Base-by-base conservation (phyloP, 2,888 invertebrate genomes). In the Tanypteryx hageni region DNA sequence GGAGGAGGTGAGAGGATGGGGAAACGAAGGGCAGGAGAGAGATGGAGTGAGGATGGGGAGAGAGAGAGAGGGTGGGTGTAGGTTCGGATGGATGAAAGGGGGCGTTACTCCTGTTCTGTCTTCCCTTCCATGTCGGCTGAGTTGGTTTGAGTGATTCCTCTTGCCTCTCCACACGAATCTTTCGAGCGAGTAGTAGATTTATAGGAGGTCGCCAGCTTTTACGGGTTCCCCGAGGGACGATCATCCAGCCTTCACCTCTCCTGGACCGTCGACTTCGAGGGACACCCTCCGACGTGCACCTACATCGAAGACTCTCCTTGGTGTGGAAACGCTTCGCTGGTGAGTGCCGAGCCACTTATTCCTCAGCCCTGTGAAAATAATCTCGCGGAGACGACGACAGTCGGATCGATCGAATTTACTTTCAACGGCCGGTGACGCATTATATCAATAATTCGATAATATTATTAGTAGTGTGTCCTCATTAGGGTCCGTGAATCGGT, bases 1-100 rank as follows among this genome's bases (percentile, higher is more conserved):
- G n/a, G 86, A 86, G 86, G 86, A 59, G 89, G 89, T 14, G 22
- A 31, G 16, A 27, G 86, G 61, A 58, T 22, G 85, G 59, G 85
- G 31, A 5, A 7, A 16, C 44, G 44, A 44, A 44, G 44, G 68
- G 68, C 18, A 0, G 85, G 58, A 85, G 57, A 11, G 58, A 85
- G 82, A 4, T 22, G 59, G 27, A 68, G 68, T 56, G 59, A 27
- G 27, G 27, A 14, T 14, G 59, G 10, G 59, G 22, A 10, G 58
- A 10, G 27, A n/a, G 10, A 4, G 18, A 2, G 83, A 10, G 7
- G 18, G 44, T 11, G 82, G 14, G 13, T 27, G 31, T 44, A 16
- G 44, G 82, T 31, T 22, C 0, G 31, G 59, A 61, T 59, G 59
- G 57, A 57, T 18, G n/a, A 9, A 58, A 85, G 57, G 85, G 59